Conservation (phyloP, 2,113 vertebrate genomes). For the Scytalopus superciliaris region DNA sequence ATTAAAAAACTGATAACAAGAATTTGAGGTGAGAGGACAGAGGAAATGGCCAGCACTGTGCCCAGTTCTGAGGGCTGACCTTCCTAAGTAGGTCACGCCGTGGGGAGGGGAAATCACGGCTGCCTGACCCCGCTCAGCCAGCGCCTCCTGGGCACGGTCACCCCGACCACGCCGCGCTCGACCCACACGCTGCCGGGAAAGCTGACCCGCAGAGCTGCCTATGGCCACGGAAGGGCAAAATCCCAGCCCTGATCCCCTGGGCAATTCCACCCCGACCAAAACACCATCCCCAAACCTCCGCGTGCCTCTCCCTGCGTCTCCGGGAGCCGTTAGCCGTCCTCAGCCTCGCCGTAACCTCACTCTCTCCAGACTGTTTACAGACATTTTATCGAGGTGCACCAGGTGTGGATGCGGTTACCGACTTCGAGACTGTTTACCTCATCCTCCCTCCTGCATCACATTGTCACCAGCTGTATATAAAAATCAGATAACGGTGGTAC, state of each 20-base stretch:
- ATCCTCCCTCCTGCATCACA: slow-evolving; percentile 75
- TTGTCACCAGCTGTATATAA: slow-evolving; percentile 49
- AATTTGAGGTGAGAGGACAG: background rate
- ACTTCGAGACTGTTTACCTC: slow-evolving; percentile 83
- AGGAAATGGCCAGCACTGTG: slow-evolving; percentile 23
- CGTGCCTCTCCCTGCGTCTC: background rate
- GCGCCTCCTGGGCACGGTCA: accelerated
- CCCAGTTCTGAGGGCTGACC: background rate
- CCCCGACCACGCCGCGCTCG: accelerated
- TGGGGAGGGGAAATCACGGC: background rate
- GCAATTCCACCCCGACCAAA: background rate
- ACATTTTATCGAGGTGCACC: slow-evolving; percentile 72
- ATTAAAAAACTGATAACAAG: background rate
- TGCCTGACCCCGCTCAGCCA: accelerated
- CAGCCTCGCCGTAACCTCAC: slow-evolving; percentile 12
- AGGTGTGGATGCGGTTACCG: slow-evolving; percentile 85
- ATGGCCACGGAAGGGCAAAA: background rate
- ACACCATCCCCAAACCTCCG: background rate
- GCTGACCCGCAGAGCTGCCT: background rate
- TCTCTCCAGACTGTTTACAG: slow-evolving; percentile 68
- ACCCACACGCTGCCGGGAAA: accelerated
- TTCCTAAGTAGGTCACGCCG: background rate
- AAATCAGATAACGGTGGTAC: slow-evolving; percentile 68
- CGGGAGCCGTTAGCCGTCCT: slow-evolving; percentile 19
- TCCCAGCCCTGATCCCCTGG: background rate